Conservation (phyloP, 2,888 invertebrate species). For the Cataglyphis livida region DNA sequence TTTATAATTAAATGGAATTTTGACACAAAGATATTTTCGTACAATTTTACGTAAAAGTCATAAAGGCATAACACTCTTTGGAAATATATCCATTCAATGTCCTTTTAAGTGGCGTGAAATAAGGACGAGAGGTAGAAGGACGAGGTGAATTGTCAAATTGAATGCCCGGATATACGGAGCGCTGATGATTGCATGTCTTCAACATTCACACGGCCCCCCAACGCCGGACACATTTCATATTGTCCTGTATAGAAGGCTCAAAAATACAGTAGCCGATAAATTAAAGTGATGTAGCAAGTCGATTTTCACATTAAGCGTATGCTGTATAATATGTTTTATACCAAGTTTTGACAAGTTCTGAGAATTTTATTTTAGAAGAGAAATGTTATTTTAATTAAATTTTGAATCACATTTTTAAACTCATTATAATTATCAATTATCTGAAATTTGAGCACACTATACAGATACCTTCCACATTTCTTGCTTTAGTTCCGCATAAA, state of each 20-base stretch:
- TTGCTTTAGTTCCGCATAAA: slow-evolving; percentile 52
- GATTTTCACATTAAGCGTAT: slow-evolving; percentile 3
- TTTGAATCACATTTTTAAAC: neutral
- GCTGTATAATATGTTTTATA: neutral
- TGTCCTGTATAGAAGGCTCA: slow-evolving; percentile 37
- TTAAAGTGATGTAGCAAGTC: slow-evolving; percentile 7
- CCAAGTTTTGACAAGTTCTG: neutral
- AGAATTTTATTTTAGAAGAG: neutral
- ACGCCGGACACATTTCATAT: slow-evolving; percentile 36
- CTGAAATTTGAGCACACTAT: neutral
- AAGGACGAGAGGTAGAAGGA: slow-evolving; percentile 57
- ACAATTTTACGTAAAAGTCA: neutral
- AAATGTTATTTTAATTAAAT: neutral
- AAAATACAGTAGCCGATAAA: slow-evolving; percentile 18
- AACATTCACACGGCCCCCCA: slow-evolving; percentile 63
- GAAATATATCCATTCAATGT: slow-evolving; percentile 7
- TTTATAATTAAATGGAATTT: neutral
- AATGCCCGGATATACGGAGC: slow-evolving; percentile 82
- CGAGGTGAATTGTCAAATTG: slow-evolving; percentile 74
- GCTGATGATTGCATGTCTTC: slow-evolving; percentile 75
- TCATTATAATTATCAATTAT: neutral
- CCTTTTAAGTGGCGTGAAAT: slow-evolving; percentile 57
- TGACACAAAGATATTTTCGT: neutral
- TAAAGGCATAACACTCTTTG: neutral
- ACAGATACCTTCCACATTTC: neutral